phyloP scores from a whole-genome alignment of 2,888 invertebrate species.

The Cryptus viduatorius region DNA sequence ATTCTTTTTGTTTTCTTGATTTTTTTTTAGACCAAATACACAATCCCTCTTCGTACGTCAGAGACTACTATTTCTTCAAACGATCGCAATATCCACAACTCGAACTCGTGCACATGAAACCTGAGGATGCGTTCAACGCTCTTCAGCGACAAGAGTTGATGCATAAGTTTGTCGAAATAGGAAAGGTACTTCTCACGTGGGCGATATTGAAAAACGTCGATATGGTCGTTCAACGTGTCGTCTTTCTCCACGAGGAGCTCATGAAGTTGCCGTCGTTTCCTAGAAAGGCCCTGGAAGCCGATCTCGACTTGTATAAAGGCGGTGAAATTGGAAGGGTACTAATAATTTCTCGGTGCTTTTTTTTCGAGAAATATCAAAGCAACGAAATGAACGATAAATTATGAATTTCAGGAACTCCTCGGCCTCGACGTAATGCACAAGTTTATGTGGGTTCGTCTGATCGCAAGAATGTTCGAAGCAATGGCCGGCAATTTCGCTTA shows the following conservation, averaged over 20 bases:
- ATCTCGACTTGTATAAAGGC: conserved; percentile 95
- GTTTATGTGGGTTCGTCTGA: conserved; percentile 99
- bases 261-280: conserved; percentile 99
- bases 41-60: conserved; percentile 96
- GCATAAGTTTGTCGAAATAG: conserved; percentile 98
- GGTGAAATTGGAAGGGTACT: conserved; percentile 94
- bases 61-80: conserved; percentile 94
- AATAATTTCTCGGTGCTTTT: not conserved
- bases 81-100: conserved; percentile 99
- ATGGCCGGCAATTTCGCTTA: conserved; percentile 99
- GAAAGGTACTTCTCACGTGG: conserved; percentile 97
- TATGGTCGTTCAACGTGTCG: conserved; percentile 98
- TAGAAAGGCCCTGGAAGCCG: conserved; percentile 98
- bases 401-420: conserved; percentile 89
- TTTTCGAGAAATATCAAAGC: not conserved
- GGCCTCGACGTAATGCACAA: conserved; percentile 99
- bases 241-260: conserved; percentile 99
- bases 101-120: conserved; percentile 96
- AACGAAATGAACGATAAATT: conserved; percentile 5
- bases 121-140: conserved; percentile 95
- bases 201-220: conserved; percentile 96
- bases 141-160: conserved; percentile 95
- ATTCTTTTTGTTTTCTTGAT: not conserved
- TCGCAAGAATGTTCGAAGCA: conserved; percentile 98
- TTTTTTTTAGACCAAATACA: conserved; percentile 94